Evolutionary conservation across 2,888 invertebrate species (phyloP), one percentile per base, ranked within the genome.

Genomic region (Ectobius pallidus): DNA sequence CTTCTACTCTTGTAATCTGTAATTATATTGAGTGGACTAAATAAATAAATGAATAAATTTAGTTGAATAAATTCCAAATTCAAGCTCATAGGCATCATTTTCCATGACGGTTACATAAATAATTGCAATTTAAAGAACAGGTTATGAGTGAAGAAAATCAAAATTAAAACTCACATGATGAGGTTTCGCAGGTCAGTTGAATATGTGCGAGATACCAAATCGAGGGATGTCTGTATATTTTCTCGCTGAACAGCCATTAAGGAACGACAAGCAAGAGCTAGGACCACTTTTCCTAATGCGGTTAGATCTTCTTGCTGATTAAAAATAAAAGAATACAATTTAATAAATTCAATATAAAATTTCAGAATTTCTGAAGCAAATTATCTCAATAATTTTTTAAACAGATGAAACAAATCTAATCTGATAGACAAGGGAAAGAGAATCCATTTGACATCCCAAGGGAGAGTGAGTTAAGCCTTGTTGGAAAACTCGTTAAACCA

Each of bases 121-220:
- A n/a, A n/a, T n/a, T n/a, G n/a, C n/a, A n/a, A n/a, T n/a, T n/a
- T n/a, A n/a, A n/a, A n/a, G n/a, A n/a, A n/a, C n/a, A n/a, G n/a
- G n/a, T n/a, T n/a, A n/a, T n/a, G n/a, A n/a, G n/a, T n/a, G n/a
- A n/a, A n/a, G n/a, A n/a, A n/a, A n/a, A n/a, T n/a, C n/a, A n/a
- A n/a, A n/a, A n/a, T n/a, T n/a, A n/a, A n/a, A 76, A 84, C 89
- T 83, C 87, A 97, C 96, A 95, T 86, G 80, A 99, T 94, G 76
- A 99, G 88, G 85, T 97, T 97, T 83, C 96, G 91, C 80, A 99
- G 90, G 86, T 99, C 99, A 20, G 91, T 86, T 46, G 98, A 97
- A 85, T 98, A 99, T 78, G 93, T 91, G 79, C 96, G 88, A 73
- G 94, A 87, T 78, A 99, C 92, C 77, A 96, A 88, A 77, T 97